phyloP scores from a whole-genome alignment of 2,888 invertebrate species.

The Mantis religiosa region DNA sequence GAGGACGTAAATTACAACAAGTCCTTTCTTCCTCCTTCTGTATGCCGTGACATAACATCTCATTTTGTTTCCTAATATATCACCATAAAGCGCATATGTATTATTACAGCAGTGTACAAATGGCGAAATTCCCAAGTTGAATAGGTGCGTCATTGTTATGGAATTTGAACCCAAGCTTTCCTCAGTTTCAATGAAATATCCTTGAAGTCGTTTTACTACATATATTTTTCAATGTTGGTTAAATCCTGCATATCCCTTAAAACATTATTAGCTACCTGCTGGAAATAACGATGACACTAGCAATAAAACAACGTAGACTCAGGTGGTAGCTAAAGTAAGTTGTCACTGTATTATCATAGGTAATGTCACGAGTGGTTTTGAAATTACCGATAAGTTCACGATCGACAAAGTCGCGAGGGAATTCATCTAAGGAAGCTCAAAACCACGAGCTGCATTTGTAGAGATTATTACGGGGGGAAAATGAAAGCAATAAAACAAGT shows the following conservation, averaged over 20 bases:
- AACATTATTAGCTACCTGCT: neutral
- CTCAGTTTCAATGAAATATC: neutral
- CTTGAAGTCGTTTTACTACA: neutral
- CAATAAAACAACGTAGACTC: neutral
- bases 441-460: too few species aligned
- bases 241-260: neutral
- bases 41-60: too few species aligned
- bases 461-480: too few species aligned
- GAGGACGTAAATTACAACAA: too few species aligned
- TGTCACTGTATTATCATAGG: neutral
- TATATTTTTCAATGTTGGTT: neutral
- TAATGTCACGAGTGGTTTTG: too few species aligned
- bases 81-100: neutral
- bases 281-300: neutral
- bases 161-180: neutral
- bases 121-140: neutral
- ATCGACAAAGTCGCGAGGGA: too few species aligned
- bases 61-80: too few species aligned
- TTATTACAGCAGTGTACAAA: neutral
- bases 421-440: too few species aligned
- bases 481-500: too few species aligned
- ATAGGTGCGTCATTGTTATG: neutral
- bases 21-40: too few species aligned
- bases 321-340: neutral
- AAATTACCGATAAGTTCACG: too few species aligned